phyloP scores from a whole-genome alignment of 2,113 vertebrate species.

The Gila orcuttii region DNA sequence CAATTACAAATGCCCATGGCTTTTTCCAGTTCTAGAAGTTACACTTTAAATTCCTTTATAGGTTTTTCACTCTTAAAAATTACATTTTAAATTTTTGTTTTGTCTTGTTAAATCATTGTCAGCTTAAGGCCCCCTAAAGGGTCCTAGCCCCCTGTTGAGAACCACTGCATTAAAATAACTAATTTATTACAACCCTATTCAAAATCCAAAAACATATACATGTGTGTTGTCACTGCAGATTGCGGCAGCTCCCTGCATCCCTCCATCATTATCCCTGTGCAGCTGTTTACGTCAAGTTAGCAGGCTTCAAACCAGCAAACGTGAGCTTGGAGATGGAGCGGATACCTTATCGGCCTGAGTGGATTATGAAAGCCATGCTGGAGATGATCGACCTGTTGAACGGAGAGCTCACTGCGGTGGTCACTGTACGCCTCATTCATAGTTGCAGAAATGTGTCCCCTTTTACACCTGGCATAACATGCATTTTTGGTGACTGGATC shows the following conservation, averaged over 20 bases:
- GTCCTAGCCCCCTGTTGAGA: too few relatives aligned
- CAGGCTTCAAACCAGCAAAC: conserved; percentile 83
- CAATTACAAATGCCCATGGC: too few relatives aligned
- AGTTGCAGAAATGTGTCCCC: background rate
- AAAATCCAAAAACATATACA: background rate
- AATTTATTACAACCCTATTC: background rate
- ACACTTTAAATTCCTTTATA: background rate
- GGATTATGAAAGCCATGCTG: conserved; percentile 84
- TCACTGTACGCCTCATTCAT: conserved; percentile 71
- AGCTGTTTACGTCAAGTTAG: conserved; percentile 79
- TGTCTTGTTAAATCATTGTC: too few relatives aligned
- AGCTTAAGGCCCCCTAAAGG: too few relatives aligned
- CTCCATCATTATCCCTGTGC: conserved; percentile 80
- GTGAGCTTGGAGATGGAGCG: conserved; percentile 58
- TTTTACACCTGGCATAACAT: background rate
- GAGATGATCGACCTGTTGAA: conserved; percentile 83
- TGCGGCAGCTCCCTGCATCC: conserved; percentile 80
- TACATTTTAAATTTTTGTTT: background rate
- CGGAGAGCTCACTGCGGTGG: conserved; percentile 75
- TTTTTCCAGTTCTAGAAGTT: background rate
- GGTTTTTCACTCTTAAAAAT: background rate
- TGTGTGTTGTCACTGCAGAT: conserved; percentile 67
- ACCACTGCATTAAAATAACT: background rate
- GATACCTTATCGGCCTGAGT: conserved; percentile 84
- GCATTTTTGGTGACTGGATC: background rate